Conservation (phyloP, 2,113 vertebrate genomes). For the Eurystomus gularis region DNA sequence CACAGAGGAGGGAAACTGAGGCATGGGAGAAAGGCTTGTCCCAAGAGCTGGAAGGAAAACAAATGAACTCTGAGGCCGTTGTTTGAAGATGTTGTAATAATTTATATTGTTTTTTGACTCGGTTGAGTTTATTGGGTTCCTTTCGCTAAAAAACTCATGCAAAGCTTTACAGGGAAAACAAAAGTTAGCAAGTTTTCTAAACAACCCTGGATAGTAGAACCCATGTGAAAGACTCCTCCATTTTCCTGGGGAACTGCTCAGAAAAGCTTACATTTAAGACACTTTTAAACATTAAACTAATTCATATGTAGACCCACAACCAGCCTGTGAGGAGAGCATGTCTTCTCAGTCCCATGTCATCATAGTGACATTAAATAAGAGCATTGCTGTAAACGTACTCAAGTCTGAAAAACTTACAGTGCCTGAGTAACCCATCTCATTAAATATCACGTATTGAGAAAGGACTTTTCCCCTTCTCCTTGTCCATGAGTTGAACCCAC, state of each 20-base stretch:
- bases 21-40: background rate
- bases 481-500: background rate
- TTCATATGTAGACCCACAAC: background rate
- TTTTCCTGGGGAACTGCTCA: background rate
- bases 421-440: background rate
- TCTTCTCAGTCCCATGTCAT: background rate
- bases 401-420: background rate
- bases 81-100: background rate
- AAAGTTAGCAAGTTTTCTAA: background rate
- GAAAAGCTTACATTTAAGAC: background rate
- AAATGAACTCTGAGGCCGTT: background rate
- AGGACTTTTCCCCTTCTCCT: background rate
- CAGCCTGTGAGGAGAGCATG: background rate
- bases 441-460: background rate
- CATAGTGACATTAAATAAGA: background rate
- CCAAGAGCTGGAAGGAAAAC: background rate
- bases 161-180: background rate
- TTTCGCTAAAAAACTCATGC: background rate
- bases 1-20: background rate
- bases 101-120: background rate
- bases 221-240: fast-evolving
- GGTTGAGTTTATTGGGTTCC: background rate
- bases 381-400: background rate
- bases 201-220: background rate
- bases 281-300: background rate